Percentiles rank a stretch among this genome's conserved stretches.
Evolutionary conservation across 2,113 vertebrate species (phyloP).

Genomic region (Lampris incognitus): DNA sequence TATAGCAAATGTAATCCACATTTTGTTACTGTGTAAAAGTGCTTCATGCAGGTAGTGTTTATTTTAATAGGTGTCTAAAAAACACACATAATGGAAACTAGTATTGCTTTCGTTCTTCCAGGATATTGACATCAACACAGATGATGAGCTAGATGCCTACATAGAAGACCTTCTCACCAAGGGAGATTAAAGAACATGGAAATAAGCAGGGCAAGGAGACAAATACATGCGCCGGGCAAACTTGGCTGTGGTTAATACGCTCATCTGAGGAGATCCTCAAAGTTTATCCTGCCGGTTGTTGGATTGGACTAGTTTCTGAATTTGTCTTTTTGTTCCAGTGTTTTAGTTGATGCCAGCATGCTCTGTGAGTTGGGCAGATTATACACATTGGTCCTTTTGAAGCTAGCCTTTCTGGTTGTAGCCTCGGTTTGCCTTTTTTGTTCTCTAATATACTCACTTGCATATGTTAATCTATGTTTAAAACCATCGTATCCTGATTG

Average conservation of each 20-base stretch:
- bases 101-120: conserved; percentile 66
- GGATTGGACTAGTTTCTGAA: conserved; percentile 15
- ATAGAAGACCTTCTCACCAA: conserved; percentile 97
- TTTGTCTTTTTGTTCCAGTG: conserved; percentile 32
- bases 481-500: conserved; percentile 38
- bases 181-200: conserved; percentile 83
- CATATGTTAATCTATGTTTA: conserved; percentile 60
- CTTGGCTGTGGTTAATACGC: no score
- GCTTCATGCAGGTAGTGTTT: not conserved
- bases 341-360: conserved; percentile 7
- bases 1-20: not conserved
- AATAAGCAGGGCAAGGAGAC: conserved; percentile 12
- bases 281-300: conserved; percentile 33
- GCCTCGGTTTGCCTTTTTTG: conserved; percentile 57
- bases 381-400: conserved; percentile 41
- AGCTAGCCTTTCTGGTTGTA: conserved; percentile 7
- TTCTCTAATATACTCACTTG: conserved; percentile 62
- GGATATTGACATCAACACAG: conserved; percentile 99
- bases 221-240: not conserved
- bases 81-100: conserved; percentile 6
- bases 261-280: conserved; percentile 31
- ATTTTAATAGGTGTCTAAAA: not conserved
- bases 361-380: conserved; percentile 21
- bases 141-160: conserved; percentile 97
- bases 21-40: not conserved